Evolutionary conservation across 2,888 invertebrate species (phyloP), one percentile per base, ranked within the genome.

Genomic region (Acanthosepion esculentum): DNA sequence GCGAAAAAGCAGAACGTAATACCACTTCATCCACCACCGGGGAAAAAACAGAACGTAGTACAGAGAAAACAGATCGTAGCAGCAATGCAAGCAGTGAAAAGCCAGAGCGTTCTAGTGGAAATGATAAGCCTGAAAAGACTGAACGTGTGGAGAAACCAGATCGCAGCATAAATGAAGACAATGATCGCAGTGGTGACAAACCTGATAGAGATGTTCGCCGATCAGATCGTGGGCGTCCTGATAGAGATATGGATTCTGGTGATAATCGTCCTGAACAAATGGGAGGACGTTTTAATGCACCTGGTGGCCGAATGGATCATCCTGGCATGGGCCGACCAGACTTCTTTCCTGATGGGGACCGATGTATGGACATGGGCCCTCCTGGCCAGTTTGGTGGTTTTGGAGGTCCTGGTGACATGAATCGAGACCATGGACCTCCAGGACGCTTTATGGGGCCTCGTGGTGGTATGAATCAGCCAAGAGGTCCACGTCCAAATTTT

Each of bases 371-470:
- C 23, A 48, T 92, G 92, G 92, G 92, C 18, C 92, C 92, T 26
- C 92, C 92, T 92, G 48, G 92, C 26, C 92, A 92, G 48, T 92
- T 92, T 48, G 92, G 92, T 92, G 92, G 92, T 50, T 92, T 92
- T 48, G 92, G 92, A 48, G 92, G 92, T 92, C 92, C 50, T 92
- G 48, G 92, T 92, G 92, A 92, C 23, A 92, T 92, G 92, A 92
- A 92, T 50, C 48, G 92, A 48, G 92, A 92, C 41, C 92, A 92
- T 48, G 92, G 92, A 41, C 92, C 92, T 92, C 92, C 92, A 4
- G 92, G 92, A 10, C 92, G 92, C 18, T 92, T 92, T 48, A 92
- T 92, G 92, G 92, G 92, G 29, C 92, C 48, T 92, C 41, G 92
- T 26, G 92, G 92, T 92, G 92, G 48, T 41, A 92, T 92, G 92